phyloP scores from a whole-genome alignment of 2,113 vertebrate genomes.

The Cephalopterus ornatus region DNA sequence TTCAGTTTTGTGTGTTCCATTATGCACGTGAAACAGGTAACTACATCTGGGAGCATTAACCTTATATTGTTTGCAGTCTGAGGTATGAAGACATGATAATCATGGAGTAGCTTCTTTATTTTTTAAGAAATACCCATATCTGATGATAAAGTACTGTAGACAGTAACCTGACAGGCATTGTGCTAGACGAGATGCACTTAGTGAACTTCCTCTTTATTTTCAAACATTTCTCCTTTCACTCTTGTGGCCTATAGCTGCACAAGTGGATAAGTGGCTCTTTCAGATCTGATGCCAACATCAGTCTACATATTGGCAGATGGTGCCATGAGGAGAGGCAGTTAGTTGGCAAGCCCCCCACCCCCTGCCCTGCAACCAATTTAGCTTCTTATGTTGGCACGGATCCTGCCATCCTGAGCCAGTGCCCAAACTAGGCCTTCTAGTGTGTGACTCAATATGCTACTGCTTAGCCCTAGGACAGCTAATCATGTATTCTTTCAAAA shows the following conservation, averaged over 20 bases:
- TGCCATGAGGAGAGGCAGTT: constrained; percentile 52
- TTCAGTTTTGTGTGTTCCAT: neutral
- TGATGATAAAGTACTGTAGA: neutral
- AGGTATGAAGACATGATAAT: neutral
- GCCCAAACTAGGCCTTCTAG: constrained; percentile 53
- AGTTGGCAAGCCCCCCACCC: constrained; percentile 32
- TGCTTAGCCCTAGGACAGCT: constrained; percentile 59
- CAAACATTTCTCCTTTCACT: constrained; percentile 44
- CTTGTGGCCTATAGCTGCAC: constrained; percentile 44
- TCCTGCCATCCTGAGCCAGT: constrained; percentile 57
- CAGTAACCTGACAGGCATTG: constrained; percentile 28
- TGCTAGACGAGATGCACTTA: constrained; percentile 20
- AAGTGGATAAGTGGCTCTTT: constrained; percentile 62
- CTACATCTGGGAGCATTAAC: neutral
- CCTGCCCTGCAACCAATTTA: constrained; percentile 71
- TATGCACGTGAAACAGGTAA: neutral
- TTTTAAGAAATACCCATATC: neutral
- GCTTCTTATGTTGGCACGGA: constrained; percentile 60
- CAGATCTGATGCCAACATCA: constrained; percentile 67
- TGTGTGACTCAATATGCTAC: constrained; percentile 52
- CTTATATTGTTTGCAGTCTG: neutral
- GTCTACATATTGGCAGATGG: constrained; percentile 60
- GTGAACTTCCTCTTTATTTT: constrained; percentile 58
- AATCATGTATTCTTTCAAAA: constrained; percentile 63
- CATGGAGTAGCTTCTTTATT: neutral